phyloP scores from a whole-genome alignment of 2,888 invertebrate genomes.

The Bellardia bayeri region DNA sequence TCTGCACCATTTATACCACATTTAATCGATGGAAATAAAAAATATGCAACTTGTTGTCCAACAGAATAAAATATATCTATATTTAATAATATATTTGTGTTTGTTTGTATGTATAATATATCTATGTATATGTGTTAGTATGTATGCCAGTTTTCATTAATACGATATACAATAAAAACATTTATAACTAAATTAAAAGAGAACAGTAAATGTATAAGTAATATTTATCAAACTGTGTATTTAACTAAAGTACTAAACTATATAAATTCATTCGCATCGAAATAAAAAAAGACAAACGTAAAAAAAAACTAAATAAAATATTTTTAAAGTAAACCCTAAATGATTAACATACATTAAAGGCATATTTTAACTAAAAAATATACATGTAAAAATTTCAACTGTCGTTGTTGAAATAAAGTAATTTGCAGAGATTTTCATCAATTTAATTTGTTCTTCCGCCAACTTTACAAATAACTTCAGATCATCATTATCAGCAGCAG shows the following conservation, averaged over 20 bases:
- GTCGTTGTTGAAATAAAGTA: conserved; percentile 18
- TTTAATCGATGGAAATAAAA: not conserved
- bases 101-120: conserved; percentile 49
- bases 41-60: conserved; percentile 49
- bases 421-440: not conserved
- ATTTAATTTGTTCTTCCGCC: not conserved
- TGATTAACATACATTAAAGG: conserved; percentile 24
- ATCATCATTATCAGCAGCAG: not conserved
- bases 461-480: not conserved
- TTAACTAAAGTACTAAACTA: conserved; percentile 22
- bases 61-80: conserved; percentile 76
- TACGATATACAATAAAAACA: conserved; percentile 64
- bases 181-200: conserved; percentile 36
- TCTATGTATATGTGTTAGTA: conserved; percentile 53
- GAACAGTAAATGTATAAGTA: not conserved
- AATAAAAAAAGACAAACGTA: conserved; percentile 19
- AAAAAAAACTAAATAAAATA: conserved; percentile 7
- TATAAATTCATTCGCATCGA: conserved; percentile 15
- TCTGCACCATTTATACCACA: too few species aligned
- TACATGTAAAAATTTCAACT: not conserved
- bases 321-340: conserved; percentile 1
- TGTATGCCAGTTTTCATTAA: conserved; percentile 49
- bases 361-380: conserved; percentile 21
- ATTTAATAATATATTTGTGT: conserved; percentile 63
- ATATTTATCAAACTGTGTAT: conserved; percentile 18